Percentiles rank a stretch among this genome's conserved stretches.
phyloP scores from a whole-genome alignment of 2,797 vertebrate species.

The Distichodus sexfasciatus region DNA sequence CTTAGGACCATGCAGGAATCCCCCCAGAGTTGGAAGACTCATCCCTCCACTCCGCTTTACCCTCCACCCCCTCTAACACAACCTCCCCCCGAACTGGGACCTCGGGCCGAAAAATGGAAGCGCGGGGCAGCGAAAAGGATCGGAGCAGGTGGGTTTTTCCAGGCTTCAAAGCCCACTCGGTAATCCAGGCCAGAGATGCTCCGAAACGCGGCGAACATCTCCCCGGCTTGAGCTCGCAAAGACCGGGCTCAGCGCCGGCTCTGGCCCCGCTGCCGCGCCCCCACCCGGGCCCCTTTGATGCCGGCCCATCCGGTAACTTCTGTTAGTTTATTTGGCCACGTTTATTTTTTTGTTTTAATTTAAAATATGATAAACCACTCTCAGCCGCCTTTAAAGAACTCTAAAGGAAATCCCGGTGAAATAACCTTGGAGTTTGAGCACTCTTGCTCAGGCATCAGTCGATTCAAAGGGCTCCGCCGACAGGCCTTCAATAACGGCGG shows the following conservation, averaged over 20 bases:
- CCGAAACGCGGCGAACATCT: constrained; percentile 75
- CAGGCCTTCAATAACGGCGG: constrained; percentile 72
- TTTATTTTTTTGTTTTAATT: too few species aligned
- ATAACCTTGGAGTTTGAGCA: constrained; percentile 71
- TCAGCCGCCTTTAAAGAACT: constrained; percentile 69
- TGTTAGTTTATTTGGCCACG: constrained; percentile 75
- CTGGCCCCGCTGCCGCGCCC: constrained; percentile 57
- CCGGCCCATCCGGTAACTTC: constrained; percentile 69
- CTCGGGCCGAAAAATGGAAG: constrained; percentile 56
- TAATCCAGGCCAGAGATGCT: constrained; percentile 75
- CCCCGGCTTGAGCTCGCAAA: constrained; percentile 70
- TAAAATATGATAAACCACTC: constrained; percentile 72
- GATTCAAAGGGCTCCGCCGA: constrained; percentile 71
- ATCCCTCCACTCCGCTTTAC: constrained; percentile 64
- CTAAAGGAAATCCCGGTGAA: constrained; percentile 71
- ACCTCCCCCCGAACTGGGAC: constrained; percentile 72
- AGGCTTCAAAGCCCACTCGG: constrained; percentile 74
- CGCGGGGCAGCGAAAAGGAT: constrained; percentile 58
- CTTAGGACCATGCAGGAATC: constrained; percentile 68
- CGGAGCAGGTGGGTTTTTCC: constrained; percentile 75
- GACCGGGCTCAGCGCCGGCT: constrained; percentile 70
- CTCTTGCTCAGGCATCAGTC: constrained; percentile 70
- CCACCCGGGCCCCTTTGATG: constrained; percentile 79
- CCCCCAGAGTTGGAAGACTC: constrained; percentile 61
- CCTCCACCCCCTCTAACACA: too few species aligned